Percentiles rank a stretch among this genome's conserved stretches.
Conservation (phyloP, 2,797 vertebrate genomes). For the Loriculus beryllinus region DNA sequence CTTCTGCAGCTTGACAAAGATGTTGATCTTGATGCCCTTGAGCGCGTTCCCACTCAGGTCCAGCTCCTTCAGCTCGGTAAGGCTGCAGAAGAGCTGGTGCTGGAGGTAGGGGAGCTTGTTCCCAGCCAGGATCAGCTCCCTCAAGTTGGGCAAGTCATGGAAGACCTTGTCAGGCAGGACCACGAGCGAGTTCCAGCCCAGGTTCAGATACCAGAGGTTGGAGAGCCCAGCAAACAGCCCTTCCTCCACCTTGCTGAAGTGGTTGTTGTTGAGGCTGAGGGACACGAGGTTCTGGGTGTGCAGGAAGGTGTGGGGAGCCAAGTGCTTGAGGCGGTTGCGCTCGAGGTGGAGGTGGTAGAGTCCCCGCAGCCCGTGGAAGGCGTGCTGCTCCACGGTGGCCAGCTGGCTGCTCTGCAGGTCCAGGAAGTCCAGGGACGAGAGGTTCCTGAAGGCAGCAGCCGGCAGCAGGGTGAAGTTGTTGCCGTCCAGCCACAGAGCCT, state of each 20-base stretch:
- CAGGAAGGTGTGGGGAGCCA: constrained; percentile 81
- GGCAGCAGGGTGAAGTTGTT: constrained; percentile 86
- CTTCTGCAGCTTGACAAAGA: constrained; percentile 87
- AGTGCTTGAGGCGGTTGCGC: constrained; percentile 81
- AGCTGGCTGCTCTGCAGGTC: constrained; percentile 89
- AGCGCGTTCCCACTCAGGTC: constrained; percentile 89
- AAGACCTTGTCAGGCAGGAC: constrained; percentile 88
- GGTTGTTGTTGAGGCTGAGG: constrained; percentile 90
- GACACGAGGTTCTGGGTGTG: constrained; percentile 87
- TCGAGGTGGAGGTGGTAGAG: constrained; percentile 90
- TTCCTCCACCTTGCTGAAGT: constrained; percentile 87
- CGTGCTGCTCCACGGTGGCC: constrained; percentile 81
- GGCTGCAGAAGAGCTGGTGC: constrained; percentile 87
- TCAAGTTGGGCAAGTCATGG: constrained; percentile 84
- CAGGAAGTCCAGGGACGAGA: constrained; percentile 87
- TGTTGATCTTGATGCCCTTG: constrained; percentile 87
- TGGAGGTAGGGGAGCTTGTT: constrained; percentile 92
- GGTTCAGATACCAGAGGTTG: constrained; percentile 91
- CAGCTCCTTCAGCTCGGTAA: constrained; percentile 90
- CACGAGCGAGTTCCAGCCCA: constrained; percentile 91
- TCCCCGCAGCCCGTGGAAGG: constrained; percentile 82
- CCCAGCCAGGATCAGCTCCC: constrained; percentile 89
- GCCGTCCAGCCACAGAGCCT: constrained; percentile 89
- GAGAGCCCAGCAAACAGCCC: constrained; percentile 86
- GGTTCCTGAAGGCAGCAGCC: constrained; percentile 80